Conservation (phyloP, 2,888 invertebrate genomes). For the Oeneis ivallda region DNA sequence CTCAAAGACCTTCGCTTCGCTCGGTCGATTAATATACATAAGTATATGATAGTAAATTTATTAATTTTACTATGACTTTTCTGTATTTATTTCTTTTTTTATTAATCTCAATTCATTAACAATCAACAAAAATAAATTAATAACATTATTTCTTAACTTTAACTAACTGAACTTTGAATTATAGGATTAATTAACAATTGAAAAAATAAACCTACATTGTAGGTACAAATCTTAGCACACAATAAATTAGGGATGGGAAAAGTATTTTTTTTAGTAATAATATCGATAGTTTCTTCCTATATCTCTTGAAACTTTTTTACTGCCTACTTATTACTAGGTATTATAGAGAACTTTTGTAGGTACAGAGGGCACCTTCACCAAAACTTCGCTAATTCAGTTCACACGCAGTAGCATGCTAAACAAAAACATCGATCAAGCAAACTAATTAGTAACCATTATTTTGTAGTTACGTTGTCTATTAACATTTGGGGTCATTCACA, state of each 20-base stretch:
- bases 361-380: background rate
- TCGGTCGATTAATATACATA: no score
- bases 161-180: no score
- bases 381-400: background rate
- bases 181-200: no score
- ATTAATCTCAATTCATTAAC: background rate
- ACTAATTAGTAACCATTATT: constrained; percentile 28
- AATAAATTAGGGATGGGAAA: background rate
- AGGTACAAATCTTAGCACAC: no score
- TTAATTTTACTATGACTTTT: no score
- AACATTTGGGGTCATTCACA: constrained; percentile 34
- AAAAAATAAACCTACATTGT: no score
- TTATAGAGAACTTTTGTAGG: background rate
- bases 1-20: no score
- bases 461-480: constrained; percentile 15
- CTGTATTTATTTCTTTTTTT: background rate
- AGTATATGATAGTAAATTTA: no score
- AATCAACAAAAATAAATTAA: no score
- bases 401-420: background rate
- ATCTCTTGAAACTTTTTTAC: background rate
- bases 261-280: background rate
- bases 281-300: background rate
- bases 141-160: no score
- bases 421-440: background rate
- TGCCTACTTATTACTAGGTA: background rate